phyloP scores from a whole-genome alignment of 1,140 invertebrate genomes.

The Heterodera schachtii region DNA sequence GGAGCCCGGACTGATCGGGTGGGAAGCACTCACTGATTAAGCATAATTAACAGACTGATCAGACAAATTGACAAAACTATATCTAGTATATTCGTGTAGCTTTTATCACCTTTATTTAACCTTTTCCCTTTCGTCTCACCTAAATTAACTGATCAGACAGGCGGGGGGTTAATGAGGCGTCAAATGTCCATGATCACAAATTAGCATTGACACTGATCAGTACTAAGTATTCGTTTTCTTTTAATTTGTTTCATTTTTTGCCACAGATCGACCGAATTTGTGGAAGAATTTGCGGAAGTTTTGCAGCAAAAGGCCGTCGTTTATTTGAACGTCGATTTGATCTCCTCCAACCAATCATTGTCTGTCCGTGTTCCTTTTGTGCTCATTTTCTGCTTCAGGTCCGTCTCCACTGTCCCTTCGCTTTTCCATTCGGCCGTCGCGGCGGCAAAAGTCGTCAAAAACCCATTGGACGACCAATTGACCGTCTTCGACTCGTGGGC shows the following conservation, averaged over 20 bases:
- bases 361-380: slow-evolving; percentile 38
- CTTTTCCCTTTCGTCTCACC: too few species aligned
- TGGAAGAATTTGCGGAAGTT: slow-evolving; percentile 56
- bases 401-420: slow-evolving; percentile 52
- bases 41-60: background rate
- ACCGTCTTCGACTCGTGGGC: slow-evolving; percentile 65
- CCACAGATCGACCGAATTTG: slow-evolving; percentile 65
- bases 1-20: slow-evolving; percentile 62
- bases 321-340: slow-evolving; percentile 61
- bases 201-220: too few species aligned
- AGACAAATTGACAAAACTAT: background rate
- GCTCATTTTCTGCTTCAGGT: slow-evolving; percentile 33
- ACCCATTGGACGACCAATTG: slow-evolving; percentile 54
- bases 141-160: too few species aligned
- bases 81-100: too few species aligned
- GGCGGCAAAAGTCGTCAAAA: slow-evolving; percentile 52
- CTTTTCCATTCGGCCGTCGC: slow-evolving; percentile 53
- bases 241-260: slow-evolving; percentile 37
- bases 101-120: too few species aligned
- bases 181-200: too few species aligned
- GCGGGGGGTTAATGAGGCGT: too few species aligned
- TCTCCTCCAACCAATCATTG: slow-evolving; percentile 43
- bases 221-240: too few species aligned
- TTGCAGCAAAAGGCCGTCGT: slow-evolving; percentile 54
- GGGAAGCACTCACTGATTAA: background rate